Evolutionary conservation across 2,888 invertebrate species (phyloP).

Genomic region (Rhagium mordax): DNA sequence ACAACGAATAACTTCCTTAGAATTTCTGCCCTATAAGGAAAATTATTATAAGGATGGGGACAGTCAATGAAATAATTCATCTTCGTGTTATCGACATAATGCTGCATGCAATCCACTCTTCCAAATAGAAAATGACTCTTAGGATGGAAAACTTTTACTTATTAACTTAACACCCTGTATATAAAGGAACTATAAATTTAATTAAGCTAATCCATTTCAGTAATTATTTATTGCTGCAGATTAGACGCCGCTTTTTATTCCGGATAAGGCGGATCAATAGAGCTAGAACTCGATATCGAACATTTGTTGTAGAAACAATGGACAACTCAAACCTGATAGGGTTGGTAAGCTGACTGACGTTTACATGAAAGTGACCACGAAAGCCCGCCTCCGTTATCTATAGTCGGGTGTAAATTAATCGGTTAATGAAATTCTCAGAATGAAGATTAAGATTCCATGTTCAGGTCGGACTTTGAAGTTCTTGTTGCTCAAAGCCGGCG

Average conservation of each 20-base stretch:
- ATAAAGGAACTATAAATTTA: too few relatives aligned
- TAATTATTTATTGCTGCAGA: neutral
- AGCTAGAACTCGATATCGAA: neutral
- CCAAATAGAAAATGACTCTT: too few relatives aligned
- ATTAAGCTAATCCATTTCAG: too few relatives aligned
- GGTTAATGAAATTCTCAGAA: slow-evolving; percentile 61
- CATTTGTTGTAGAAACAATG: slow-evolving; percentile 17
- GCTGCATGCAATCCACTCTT: too few relatives aligned
- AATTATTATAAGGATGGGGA: too few relatives aligned
- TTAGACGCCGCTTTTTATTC: neutral
- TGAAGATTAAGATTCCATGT: slow-evolving; percentile 61
- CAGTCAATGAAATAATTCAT: too few relatives aligned
- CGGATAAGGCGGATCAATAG: neutral
- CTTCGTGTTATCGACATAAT: too few relatives aligned
- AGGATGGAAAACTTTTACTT: too few relatives aligned
- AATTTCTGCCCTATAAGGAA: too few relatives aligned
- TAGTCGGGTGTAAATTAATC: slow-evolving; percentile 32
- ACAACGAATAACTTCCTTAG: too few relatives aligned
- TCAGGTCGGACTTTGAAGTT: slow-evolving; percentile 60
- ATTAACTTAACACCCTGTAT: too few relatives aligned
- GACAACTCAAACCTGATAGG: slow-evolving; percentile 3
- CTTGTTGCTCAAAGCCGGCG: slow-evolving; percentile 58
- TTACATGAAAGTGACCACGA: slow-evolving; percentile 30
- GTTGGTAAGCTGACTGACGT: neutral
- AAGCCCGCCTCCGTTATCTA: slow-evolving; percentile 20